Percentiles rank a stretch among this genome's conserved stretches.
These are phyloP conservation scores for Lasius platythorax DNA, from an alignment of 2,888 invertebrate genomes.

Conservation along the genomic window DNA sequence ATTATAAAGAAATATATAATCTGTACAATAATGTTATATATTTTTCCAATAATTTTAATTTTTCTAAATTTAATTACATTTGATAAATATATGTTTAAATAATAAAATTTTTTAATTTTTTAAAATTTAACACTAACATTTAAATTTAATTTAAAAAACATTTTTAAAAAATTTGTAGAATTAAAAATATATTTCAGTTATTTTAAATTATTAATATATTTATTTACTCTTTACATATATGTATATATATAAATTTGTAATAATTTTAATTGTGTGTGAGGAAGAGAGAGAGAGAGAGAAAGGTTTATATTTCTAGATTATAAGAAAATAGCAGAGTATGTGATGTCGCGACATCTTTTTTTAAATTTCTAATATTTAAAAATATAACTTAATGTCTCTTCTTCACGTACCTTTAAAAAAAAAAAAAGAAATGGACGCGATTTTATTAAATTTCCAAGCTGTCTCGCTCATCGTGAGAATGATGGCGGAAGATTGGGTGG, in stretches of 20 bases:
- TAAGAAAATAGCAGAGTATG: no score
- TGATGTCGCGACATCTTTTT: no score
- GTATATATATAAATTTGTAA: neutral
- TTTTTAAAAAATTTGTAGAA: neutral
- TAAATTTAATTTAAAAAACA: no score
- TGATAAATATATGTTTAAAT: neutral
- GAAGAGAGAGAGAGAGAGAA: no score
- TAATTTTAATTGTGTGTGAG: neutral
- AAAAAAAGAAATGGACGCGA: neutral
- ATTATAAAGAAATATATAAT: no score
- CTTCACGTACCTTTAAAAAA: neutral
- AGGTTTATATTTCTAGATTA: no score
- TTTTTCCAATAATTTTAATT: neutral
- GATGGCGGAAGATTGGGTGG: conserved; percentile 59
- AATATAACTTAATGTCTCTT: no score
- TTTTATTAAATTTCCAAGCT: conserved; percentile 39
- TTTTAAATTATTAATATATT: neutral
- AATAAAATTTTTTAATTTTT: no score
- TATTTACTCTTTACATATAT: neutral
- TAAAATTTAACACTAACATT: no score
- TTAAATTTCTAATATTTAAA: no score
- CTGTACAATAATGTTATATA: neutral
- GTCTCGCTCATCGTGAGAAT: conserved; percentile 40
- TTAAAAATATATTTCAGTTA: neutral
- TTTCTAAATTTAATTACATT: neutral